A percentile compares a stretch with the other conserved stretches of the same genome.
Evolutionary conservation across 2,113 vertebrate species (phyloP).

Genomic region (Plecturocebus donacophilus): DNA sequence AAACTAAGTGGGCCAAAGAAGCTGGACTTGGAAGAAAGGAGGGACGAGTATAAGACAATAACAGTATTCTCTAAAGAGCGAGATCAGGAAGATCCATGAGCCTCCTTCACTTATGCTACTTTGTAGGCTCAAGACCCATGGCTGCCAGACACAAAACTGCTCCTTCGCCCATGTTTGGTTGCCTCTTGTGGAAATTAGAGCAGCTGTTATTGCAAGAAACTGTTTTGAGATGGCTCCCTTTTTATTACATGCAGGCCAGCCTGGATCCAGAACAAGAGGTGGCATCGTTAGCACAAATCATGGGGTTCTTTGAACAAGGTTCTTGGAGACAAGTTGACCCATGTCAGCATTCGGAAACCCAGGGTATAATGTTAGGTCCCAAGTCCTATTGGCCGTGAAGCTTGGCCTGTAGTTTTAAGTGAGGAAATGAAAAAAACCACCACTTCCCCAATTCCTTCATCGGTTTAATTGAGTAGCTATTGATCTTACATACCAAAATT

Average conservation of each 20-base stretch:
- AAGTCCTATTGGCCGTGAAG: neutral
- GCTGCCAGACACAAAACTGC: neutral
- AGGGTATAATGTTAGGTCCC: neutral
- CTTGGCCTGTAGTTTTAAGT: neutral
- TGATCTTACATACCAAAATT: slow-evolving; percentile 77
- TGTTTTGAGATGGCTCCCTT: neutral
- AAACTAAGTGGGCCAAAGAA: slow-evolving; percentile 26
- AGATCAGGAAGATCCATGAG: neutral
- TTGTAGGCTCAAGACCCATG: neutral
- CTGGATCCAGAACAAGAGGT: neutral
- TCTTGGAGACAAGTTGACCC: neutral
- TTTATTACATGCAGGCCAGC: neutral
- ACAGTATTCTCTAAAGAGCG: neutral
- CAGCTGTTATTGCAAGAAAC: neutral
- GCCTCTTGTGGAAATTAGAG: neutral
- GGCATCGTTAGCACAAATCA: neutral
- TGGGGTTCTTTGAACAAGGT: neutral
- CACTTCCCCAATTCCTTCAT: neutral
- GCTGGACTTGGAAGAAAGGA: neutral
- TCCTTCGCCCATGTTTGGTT: neutral
- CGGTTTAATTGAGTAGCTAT: neutral
- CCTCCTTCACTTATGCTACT: neutral
- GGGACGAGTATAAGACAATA: neutral
- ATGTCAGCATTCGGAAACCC: neutral
- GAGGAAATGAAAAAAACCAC: neutral